These are phyloP conservation scores for Zaprionus inermis DNA, from an alignment of 1,140 invertebrate genomes.

Conservation along the genomic window DNA sequence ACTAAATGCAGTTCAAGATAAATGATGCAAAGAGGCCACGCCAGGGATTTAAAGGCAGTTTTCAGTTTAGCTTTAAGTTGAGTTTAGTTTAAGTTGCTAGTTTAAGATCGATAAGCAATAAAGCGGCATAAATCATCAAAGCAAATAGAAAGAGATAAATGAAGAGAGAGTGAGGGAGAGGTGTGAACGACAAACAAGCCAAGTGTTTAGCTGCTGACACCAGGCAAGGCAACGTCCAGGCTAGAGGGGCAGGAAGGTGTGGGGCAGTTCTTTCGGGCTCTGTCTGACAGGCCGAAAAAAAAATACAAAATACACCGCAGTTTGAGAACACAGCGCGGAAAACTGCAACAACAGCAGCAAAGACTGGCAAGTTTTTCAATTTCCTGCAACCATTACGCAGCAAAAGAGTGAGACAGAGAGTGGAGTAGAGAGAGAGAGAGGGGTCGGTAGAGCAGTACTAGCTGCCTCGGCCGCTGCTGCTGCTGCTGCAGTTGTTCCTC, in stretches of 20 bases:
- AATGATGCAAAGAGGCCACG: neutral
- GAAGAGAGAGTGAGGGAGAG: neutral
- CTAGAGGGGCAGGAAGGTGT: conserved; percentile 6
- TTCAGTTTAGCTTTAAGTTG: conserved; percentile 12
- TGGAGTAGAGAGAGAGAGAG: neutral
- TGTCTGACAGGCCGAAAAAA: conserved; percentile 43
- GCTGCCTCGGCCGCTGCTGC: neutral
- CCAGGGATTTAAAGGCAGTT: neutral
- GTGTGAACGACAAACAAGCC: conserved; percentile 37
- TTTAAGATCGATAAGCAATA: conserved; percentile 32
- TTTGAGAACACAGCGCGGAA: conserved; percentile 20
- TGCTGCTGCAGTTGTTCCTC: conserved; percentile 22
- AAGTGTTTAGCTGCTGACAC: conserved; percentile 68
- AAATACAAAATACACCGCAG: conserved; percentile 13
- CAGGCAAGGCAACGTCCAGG: neutral
- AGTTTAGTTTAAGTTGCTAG: neutral
- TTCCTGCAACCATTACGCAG: conserved; percentile 72
- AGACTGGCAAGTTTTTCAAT: conserved; percentile 67
- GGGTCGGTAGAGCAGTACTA: neutral
- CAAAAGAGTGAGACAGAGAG: neutral
- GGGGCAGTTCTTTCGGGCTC: neutral
- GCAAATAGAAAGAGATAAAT: neutral
- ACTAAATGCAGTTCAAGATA: neutral
- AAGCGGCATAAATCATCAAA: conserved; percentile 53
- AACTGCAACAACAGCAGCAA: conserved; percentile 50